phyloP scores from a whole-genome alignment of 2,888 invertebrate genomes.

The Diaprepes abbreviatus region DNA sequence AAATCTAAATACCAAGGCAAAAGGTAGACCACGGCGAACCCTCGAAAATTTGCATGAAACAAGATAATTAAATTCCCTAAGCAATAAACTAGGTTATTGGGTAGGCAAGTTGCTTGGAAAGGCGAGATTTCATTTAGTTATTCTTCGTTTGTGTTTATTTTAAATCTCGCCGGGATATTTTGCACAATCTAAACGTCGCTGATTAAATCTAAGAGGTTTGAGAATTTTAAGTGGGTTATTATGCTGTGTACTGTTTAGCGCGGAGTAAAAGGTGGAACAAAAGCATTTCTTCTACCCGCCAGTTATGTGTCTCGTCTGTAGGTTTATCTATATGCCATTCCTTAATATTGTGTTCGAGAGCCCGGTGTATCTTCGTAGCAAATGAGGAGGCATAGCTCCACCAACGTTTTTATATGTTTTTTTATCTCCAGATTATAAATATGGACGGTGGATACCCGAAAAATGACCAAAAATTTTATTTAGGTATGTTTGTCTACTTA shows the following conservation, averaged over 20 bases:
- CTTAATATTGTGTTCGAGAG: too few relatives aligned
- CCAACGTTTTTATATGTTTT: too few relatives aligned
- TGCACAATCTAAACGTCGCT: not conserved
- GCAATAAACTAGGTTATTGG: conserved; percentile 10
- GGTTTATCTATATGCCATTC: too few relatives aligned
- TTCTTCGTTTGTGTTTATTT: conserved; percentile 20
- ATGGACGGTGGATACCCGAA: too few relatives aligned
- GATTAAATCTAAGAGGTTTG: not conserved
- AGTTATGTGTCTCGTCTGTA: too few relatives aligned
- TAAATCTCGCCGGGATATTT: not conserved
- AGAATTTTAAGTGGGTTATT: not conserved
- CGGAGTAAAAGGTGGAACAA: too few relatives aligned
- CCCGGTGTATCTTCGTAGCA: too few relatives aligned
- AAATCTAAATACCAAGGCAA: not conserved
- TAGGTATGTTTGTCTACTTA: too few relatives aligned
- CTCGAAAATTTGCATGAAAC: conserved; percentile 13
- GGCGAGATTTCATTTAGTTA: conserved; percentile 7
- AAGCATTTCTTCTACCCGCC: too few relatives aligned
- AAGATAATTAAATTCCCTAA: conserved; percentile 1
- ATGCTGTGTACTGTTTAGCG: not conserved
- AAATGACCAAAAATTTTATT: too few relatives aligned
- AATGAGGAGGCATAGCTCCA: too few relatives aligned
- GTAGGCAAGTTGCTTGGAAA: conserved; percentile 10
- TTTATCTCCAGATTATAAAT: too few relatives aligned
- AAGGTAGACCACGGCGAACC: not conserved